Base-by-base conservation (phyloP, 2,797 vertebrate species). In the Chloroceryle amazona region DNA sequence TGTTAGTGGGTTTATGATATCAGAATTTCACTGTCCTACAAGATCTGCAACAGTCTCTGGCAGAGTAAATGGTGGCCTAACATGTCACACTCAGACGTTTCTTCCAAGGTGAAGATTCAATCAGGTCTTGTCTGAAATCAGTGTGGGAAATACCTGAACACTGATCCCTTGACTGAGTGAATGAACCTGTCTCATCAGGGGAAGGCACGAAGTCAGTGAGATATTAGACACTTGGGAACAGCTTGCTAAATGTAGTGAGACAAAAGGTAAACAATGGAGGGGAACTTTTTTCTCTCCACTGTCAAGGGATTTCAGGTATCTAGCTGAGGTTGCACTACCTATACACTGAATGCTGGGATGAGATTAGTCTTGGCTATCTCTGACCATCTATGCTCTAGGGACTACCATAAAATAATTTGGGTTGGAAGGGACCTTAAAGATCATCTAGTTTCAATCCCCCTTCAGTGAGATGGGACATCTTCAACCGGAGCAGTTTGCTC, bases 51-150 rank as follows among this genome's bases (percentile, higher is more conserved):
- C 7, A 26, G 13, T 14, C 47, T 52, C 42, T 47, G 39, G 3
- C 13, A 70, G 51, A 65, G 55, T 19, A n/a, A 72, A 35, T 19
- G 15, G 3, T 41, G 26, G 15, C 26, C 26, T 22, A 75, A 37
- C 7, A 6, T 16, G 20, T 66, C 3, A 2, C 5, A 35, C 14
- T 19, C 1, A 0, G 1, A 7, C n/a, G 4, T 49, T 65, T 57
- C 15, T 72, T 83, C 47, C 39, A 29, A 49, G 26, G 12, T 26
- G 29, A 33, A 73, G 67, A 31, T 37, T 10, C 14, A 49, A 12
- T 13, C 13, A 6, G 25, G 2, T 44, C 28, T 54, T 47, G 25
- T 28, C 16, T 42, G 21, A 37, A 85, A 58, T n/a, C 22, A 11
- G 26, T 19, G 0, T 41, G 5, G 47, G 31, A 41, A 78, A 84